phyloP scores from a whole-genome alignment of 2,113 vertebrate species.

The Theristicus caerulescens region DNA sequence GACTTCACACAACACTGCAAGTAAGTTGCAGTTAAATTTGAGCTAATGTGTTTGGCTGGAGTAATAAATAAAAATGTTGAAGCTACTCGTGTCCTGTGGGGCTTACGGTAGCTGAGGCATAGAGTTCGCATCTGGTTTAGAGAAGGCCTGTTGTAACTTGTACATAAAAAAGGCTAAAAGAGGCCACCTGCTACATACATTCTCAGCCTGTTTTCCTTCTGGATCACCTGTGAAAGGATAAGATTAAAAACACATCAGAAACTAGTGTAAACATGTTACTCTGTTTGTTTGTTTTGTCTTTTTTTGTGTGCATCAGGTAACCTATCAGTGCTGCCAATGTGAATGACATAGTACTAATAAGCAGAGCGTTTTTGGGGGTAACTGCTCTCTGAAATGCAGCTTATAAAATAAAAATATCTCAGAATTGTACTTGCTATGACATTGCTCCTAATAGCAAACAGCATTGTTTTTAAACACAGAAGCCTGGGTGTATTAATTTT shows the following conservation, averaged over 20 bases:
- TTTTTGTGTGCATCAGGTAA: background rate
- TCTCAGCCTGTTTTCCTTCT: background rate
- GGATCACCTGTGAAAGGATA: background rate
- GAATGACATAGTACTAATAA: background rate
- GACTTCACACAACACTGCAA: background rate
- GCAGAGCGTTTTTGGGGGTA: background rate
- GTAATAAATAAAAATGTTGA: background rate
- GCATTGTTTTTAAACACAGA: background rate
- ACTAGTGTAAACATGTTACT: background rate
- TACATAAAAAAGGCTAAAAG: background rate
- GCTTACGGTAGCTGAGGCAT: background rate
- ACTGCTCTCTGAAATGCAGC: background rate
- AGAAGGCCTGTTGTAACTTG: background rate
- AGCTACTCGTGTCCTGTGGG: background rate
- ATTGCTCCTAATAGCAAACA: background rate
- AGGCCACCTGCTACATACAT: background rate
- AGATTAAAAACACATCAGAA: background rate
- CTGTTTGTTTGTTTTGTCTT: background rate
- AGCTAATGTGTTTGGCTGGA: background rate
- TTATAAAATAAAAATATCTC: background rate
- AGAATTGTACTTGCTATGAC: background rate
- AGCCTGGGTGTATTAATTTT: background rate
- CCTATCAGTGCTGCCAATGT: background rate
- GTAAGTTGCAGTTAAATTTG: background rate
- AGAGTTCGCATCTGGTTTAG: background rate